These are phyloP conservation scores for Augochlorella aurata DNA, from an alignment of 2,888 invertebrate species.

Conservation along the genomic window DNA sequence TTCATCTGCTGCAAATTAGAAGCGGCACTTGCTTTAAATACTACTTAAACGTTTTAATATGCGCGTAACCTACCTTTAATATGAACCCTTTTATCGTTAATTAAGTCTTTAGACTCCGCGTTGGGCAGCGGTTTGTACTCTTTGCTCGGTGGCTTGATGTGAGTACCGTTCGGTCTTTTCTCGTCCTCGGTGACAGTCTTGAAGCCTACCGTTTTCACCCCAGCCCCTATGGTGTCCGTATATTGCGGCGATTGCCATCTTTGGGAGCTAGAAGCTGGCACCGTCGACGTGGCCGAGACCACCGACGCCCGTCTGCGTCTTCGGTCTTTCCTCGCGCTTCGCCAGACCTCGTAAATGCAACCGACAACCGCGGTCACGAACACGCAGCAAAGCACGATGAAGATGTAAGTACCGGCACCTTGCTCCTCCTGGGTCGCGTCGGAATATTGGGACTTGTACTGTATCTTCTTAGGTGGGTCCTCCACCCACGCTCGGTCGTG, in stretches of 20 bases:
- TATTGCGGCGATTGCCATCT: constrained; percentile 77
- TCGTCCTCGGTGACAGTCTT: constrained; percentile 75
- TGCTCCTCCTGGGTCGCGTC: constrained; percentile 90
- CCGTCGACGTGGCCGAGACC: constrained; percentile 42
- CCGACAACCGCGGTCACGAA: constrained; percentile 88
- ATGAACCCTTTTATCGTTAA: constrained; percentile 76
- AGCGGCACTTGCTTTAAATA: neutral
- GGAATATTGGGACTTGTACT: constrained; percentile 89
- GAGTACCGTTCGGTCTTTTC: constrained; percentile 80
- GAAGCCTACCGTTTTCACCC: constrained; percentile 77
- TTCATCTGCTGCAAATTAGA: constrained; percentile 75
- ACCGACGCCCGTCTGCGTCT: constrained; percentile 71
- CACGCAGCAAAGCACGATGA: constrained; percentile 89
- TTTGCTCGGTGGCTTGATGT: constrained; percentile 73
- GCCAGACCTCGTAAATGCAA: constrained; percentile 87
- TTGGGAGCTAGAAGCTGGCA: constrained; percentile 66
- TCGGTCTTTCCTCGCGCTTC: constrained; percentile 77
- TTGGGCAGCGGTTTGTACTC: constrained; percentile 79
- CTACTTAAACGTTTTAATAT: neutral
- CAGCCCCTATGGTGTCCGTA: constrained; percentile 69
- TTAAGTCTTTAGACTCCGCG: constrained; percentile 72
- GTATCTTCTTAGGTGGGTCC: constrained; percentile 90
- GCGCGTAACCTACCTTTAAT: constrained; percentile 74
- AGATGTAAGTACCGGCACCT: constrained; percentile 89
- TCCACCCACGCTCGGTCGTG: constrained; percentile 92